Evolutionary conservation across 2,888 invertebrate species (phyloP).

Genomic region (Tiliacea citrago): DNA sequence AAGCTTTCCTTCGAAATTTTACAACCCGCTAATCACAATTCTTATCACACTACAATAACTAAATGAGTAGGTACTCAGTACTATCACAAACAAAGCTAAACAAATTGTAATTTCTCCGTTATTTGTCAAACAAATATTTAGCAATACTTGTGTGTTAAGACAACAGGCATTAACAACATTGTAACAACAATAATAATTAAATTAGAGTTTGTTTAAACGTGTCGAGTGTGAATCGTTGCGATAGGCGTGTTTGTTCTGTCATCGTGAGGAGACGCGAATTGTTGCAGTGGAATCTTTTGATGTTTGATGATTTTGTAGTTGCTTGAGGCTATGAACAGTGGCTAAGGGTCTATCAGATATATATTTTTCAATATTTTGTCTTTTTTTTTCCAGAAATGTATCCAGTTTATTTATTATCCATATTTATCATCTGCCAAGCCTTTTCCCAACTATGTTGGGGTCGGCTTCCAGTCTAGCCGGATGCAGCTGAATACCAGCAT

Average conservation of each 20-base stretch:
- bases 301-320: background rate
- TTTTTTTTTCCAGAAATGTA: too few species aligned
- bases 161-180: conserved; percentile 72
- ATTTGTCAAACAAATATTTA: conserved; percentile 72
- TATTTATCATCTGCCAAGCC: too few species aligned
- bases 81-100: conserved; percentile 49
- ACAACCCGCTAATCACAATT: background rate
- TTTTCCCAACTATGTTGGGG: too few species aligned
- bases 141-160: conserved; percentile 58
- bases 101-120: conserved; percentile 70
- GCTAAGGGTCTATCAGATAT: background rate
- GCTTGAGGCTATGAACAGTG: background rate
- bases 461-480: too few species aligned
- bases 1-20: conserved; percentile 2
- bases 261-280: conserved; percentile 24
- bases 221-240: conserved; percentile 62
- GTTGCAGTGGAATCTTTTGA: conserved; percentile 45
- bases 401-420: too few species aligned
- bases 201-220: conserved; percentile 64
- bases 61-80: conserved; percentile 11
- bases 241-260: conserved; percentile 61
- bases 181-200: conserved; percentile 76
- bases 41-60: conserved; percentile 31
- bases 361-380: too few species aligned
- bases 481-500: too few species aligned